Base-by-base conservation (phyloP, 2,888 invertebrate genomes). In the Hypomecis punctinalis region DNA sequence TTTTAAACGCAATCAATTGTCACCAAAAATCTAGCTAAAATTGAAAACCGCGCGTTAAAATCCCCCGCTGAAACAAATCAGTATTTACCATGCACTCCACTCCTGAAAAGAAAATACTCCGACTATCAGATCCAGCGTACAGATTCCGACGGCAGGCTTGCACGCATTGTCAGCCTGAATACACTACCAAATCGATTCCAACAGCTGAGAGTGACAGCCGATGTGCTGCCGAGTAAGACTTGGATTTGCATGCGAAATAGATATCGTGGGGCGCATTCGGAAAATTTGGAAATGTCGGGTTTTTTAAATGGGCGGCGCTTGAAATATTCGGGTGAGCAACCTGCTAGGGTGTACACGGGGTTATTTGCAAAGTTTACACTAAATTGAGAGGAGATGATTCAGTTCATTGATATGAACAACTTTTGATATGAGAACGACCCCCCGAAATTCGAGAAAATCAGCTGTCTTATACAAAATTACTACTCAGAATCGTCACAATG, bases 111-210 rank as follows among this genome's bases (percentile, higher is more conserved):
- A 66, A 64, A 59, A 57, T 48, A 59, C 47, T 45, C 48, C 23
- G 35, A 67, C 49, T 61, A 61, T 64, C 63, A 58, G 54, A 60
- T 65, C 48, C 54, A 58, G 56, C n/a, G 61, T 81, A 80, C 79
- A 86, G 85, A 88, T 84, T 84, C 76, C 76, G 72, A 78, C 77
- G 81, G 82, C 82, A 85, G 82, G 81, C 82, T 81, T 81, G 84
- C 88, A 86, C 88, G 88, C 86, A 89, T 90, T 90, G 91, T 91
- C 92, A 89, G 85, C 79, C 83, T 86, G 89, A 90, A 92, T 92
- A 91, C 90, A 91, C 90, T 89, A 88, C 89, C 86, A 89, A 92
- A 91, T 92, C 91, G 92, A 90, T 91, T 91, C 85, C 83, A 79
- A 86, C 86, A 47, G 84, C 93, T 92, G 93, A 85, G 86, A 88